Evolutionary conservation across 30 jellyfish, hydroid and myxozoan genomes (phyloP).

Genomic region (Pseudorhiza aurosa): DNA sequence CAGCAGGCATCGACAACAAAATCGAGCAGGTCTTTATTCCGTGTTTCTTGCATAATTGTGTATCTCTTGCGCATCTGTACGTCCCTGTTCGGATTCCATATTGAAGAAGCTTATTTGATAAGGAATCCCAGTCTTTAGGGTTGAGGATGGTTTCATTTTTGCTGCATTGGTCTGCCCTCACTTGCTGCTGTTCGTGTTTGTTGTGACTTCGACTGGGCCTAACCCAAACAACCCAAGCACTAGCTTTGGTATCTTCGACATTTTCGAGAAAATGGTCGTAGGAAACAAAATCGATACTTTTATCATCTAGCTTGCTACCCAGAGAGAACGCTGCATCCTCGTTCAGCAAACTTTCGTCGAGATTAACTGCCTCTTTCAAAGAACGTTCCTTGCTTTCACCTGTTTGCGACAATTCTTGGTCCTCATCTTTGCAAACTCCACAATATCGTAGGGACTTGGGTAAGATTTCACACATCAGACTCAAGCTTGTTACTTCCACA

Average conservation of each 20-base stretch:
- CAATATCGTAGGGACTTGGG: conserved; percentile 35
- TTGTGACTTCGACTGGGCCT: conserved; percentile 33
- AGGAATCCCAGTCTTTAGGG: conserved; percentile 60
- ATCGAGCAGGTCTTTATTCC: conserved; percentile 50
- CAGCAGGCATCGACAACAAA: conserved; percentile 88
- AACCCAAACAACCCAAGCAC: conserved; percentile 91
- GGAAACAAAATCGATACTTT: conserved; percentile 51
- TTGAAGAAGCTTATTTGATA: conserved; percentile 33
- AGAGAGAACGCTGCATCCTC: neutral
- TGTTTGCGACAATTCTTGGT: neutral
- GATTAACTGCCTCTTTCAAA: neutral
- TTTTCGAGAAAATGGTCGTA: conserved; percentile 75
- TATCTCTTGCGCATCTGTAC: conserved; percentile 68
- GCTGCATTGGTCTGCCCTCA: conserved; percentile 32
- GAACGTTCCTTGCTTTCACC: neutral
- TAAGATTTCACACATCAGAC: conserved; percentile 19
- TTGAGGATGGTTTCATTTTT: conserved; percentile 16
- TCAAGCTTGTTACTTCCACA: conserved; percentile 49
- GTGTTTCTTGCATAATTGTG: conserved; percentile 44
- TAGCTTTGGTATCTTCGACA: conserved; percentile 94
- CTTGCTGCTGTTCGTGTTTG: conserved; percentile 17
- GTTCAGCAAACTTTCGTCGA: neutral
- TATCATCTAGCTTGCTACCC: neutral
- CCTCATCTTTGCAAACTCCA: neutral
- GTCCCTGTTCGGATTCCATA: conserved; percentile 88